Evolutionary conservation across 2,797 vertebrate genomes (phyloP).

Genomic region (Spinibarbus caldwelli): DNA sequence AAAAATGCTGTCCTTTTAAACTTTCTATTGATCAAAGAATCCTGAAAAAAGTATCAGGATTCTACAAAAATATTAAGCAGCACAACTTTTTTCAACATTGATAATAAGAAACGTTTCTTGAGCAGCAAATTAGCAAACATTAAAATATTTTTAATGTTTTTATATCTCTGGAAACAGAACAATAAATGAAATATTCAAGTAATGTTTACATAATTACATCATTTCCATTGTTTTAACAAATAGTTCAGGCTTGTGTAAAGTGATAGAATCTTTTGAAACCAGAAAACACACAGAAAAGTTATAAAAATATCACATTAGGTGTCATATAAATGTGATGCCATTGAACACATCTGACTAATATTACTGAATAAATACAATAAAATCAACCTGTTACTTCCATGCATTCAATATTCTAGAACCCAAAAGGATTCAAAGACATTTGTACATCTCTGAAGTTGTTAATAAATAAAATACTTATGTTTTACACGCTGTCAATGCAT

Average conservation of each 20-base stretch:
- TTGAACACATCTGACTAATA: background rate
- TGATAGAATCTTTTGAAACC: background rate
- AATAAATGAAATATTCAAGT: background rate
- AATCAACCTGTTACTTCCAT: background rate
- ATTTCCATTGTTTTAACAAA: background rate
- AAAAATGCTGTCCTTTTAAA: background rate
- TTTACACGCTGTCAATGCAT: too few relatives aligned
- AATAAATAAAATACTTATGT: too few relatives aligned
- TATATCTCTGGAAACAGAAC: background rate
- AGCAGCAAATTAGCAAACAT: too few relatives aligned
- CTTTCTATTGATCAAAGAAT: background rate
- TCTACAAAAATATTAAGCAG: background rate
- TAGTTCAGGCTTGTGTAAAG: background rate
- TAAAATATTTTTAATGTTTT: background rate
- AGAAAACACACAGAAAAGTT: too few relatives aligned
- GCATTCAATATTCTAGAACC: too few relatives aligned
- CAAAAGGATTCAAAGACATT: too few relatives aligned
- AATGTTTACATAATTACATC: background rate
- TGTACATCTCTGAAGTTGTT: too few relatives aligned
- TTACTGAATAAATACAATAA: background rate
- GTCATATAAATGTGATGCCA: background rate
- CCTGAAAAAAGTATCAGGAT: background rate
- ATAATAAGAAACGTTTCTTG: too few relatives aligned
- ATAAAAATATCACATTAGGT: too few relatives aligned
- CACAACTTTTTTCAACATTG: background rate